A percentile compares a stretch with the other conserved stretches of the same genome.
phyloP scores from a whole-genome alignment of 2,797 vertebrate genomes.

The Steatocranus sp. region DNA sequence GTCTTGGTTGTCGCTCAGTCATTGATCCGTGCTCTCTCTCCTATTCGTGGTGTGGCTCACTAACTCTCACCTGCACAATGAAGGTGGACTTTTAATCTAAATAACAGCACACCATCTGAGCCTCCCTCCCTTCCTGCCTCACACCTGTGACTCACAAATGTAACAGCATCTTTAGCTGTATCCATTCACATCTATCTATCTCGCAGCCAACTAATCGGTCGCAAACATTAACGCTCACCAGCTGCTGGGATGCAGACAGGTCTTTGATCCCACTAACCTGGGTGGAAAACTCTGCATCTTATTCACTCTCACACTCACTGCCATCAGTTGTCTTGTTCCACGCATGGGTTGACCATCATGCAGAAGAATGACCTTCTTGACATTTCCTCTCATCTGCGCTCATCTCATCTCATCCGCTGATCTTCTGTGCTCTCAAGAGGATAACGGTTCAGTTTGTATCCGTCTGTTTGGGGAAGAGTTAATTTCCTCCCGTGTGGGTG shows the following conservation, averaged over 20 bases:
- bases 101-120: not conserved
- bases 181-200: conserved; percentile 7
- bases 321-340: conserved; percentile 15
- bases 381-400: not conserved
- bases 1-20: conserved; percentile 34
- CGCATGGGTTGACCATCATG: conserved; percentile 12
- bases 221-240: conserved; percentile 14
- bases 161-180: conserved; percentile 15
- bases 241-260: not conserved
- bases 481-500: not conserved
- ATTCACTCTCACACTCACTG: conserved; percentile 26
- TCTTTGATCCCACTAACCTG: conserved; percentile 49
- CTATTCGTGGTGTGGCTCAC: conserved; percentile 31
- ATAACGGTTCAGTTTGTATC: not conserved
- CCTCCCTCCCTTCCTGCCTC: not conserved
- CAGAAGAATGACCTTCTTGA: not conserved
- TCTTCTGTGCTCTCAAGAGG: not conserved
- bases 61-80: conserved; percentile 30
- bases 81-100: not conserved
- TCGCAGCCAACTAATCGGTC: conserved; percentile 27
- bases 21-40: conserved; percentile 18
- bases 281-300: conserved; percentile 20
- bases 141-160: conserved; percentile 11
- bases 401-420: not conserved
- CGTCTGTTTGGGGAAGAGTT: not conserved